Evolutionary conservation across 2,888 invertebrate species (phyloP).

Genomic region (Drosophila ezoana): DNA sequence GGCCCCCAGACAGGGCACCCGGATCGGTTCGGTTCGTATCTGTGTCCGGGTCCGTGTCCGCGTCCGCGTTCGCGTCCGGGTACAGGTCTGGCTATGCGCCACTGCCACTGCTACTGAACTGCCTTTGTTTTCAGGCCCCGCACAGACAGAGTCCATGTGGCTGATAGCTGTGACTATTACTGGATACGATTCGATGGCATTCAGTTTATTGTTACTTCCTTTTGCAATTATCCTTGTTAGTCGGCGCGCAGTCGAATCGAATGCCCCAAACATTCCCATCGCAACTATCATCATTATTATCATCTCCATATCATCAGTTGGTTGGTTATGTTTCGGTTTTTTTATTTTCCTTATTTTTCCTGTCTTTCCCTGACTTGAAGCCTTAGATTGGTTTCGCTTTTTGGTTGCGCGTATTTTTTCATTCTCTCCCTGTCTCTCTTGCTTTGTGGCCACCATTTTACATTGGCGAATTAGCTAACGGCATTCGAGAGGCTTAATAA

Average conservation of each 20-base stretch:
- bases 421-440: not conserved
- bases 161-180: slow-evolving; percentile 36
- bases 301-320: slow-evolving; percentile 23
- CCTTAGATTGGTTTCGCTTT: slow-evolving; percentile 42
- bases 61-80: slow-evolving; percentile 9
- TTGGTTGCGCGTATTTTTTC: slow-evolving; percentile 3
- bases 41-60: slow-evolving; percentile 13
- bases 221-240: slow-evolving; percentile 78
- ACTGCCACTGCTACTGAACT: slow-evolving; percentile 13
- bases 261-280: slow-evolving; percentile 22
- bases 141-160: slow-evolving; percentile 13
- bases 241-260: slow-evolving; percentile 43
- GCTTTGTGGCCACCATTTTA: slow-evolving; percentile 8
- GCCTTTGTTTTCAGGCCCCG: slow-evolving; percentile 33
- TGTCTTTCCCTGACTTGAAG: slow-evolving; percentile 26
- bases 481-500: slow-evolving; percentile 38
- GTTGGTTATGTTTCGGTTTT: slow-evolving; percentile 1
- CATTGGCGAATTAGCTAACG: slow-evolving; percentile 51
- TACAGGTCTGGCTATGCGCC: slow-evolving; percentile 6
- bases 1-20: slow-evolving; percentile 33
- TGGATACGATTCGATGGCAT: slow-evolving; percentile 69
- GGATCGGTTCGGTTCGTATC: slow-evolving; percentile 23
- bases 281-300: slow-evolving; percentile 42
- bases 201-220: slow-evolving; percentile 77
- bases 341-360: slow-evolving; percentile 11